A percentile compares a stretch with the other conserved stretches of the same genome.
phyloP scores from a whole-genome alignment of 2,888 invertebrate genomes.

The Netelia virgata region DNA sequence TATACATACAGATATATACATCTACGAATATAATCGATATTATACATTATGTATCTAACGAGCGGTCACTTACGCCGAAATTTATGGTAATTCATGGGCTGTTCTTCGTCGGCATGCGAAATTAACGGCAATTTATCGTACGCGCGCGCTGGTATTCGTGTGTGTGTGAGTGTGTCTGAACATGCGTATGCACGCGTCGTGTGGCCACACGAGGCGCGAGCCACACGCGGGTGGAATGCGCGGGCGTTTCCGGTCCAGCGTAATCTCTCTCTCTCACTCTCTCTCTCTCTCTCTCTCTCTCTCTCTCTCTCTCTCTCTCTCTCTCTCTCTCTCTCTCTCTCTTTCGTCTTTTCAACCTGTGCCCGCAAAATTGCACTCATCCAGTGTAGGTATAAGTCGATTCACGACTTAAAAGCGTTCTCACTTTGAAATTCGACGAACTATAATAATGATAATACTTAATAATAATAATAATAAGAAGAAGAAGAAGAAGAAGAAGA shows the following conservation, averaged over 20 bases:
- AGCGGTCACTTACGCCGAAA: slow-evolving; percentile 75
- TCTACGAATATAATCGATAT: slow-evolving; percentile 46
- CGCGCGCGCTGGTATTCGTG: not conserved
- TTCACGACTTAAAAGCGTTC: not conserved
- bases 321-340: slow-evolving; percentile 22
- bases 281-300: slow-evolving; percentile 25
- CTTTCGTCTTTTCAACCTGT: slow-evolving; percentile 18
- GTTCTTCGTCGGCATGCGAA: slow-evolving; percentile 67
- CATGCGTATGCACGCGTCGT: slow-evolving; percentile 25
- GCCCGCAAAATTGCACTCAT: not conserved
- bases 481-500: no score
- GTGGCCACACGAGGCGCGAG: slow-evolving; percentile 52
- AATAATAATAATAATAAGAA: no score
- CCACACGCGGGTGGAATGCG: slow-evolving; percentile 70
- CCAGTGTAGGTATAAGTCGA: not conserved
- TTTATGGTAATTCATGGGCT: slow-evolving; percentile 75
- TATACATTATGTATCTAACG: slow-evolving; percentile 73
- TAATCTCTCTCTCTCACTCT: slow-evolving; percentile 46
- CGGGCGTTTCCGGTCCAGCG: slow-evolving; percentile 71
- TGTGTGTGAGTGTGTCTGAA: not conserved
- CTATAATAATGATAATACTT: no score
- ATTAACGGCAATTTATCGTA: slow-evolving; percentile 73
- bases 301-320: slow-evolving; percentile 39
- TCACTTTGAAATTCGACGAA: not conserved
- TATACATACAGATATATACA: not conserved